Conservation (phyloP, 2,113 vertebrate genomes). For the Podilymbus podiceps region DNA sequence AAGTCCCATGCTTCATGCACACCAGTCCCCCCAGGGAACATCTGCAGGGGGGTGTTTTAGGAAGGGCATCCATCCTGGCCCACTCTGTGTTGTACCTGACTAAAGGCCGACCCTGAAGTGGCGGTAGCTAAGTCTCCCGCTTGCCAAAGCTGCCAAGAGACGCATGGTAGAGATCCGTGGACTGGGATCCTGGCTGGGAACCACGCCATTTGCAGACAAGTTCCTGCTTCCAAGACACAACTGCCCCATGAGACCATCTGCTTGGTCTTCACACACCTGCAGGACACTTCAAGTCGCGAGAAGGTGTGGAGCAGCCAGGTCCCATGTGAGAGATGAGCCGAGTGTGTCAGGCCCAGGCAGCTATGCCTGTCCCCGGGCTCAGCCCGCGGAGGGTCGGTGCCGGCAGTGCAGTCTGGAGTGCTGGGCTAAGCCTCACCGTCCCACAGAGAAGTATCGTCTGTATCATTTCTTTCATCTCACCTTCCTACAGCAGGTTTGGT, state of each 20-base stretch:
- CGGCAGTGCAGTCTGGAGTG: background rate
- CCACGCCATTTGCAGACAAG: background rate
- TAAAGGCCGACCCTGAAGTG: background rate
- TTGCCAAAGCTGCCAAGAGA: background rate
- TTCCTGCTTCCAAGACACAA: background rate
- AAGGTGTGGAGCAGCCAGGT: background rate
- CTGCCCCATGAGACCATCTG: fast-evolving
- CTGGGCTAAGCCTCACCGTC: background rate
- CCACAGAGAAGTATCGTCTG: background rate
- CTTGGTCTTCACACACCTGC: background rate
- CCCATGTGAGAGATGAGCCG: fast-evolving
- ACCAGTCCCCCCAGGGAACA: fast-evolving
- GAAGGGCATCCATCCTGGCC: background rate
- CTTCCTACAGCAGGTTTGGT: background rate
- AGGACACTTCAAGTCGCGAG: background rate
- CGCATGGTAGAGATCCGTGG: background rate
- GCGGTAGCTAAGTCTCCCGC: background rate
- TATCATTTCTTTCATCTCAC: background rate
- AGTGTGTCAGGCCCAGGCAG: background rate
- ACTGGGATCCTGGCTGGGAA: background rate
- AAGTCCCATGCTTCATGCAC: background rate
- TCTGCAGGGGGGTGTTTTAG: background rate
- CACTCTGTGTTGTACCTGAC: background rate
- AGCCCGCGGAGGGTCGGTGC: fast-evolving
- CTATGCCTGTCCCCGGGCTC: fast-evolving